These are phyloP conservation scores for Nerophis lumbriciformis DNA, from an alignment of 2,113 vertebrate species.

Conservation along the genomic window DNA sequence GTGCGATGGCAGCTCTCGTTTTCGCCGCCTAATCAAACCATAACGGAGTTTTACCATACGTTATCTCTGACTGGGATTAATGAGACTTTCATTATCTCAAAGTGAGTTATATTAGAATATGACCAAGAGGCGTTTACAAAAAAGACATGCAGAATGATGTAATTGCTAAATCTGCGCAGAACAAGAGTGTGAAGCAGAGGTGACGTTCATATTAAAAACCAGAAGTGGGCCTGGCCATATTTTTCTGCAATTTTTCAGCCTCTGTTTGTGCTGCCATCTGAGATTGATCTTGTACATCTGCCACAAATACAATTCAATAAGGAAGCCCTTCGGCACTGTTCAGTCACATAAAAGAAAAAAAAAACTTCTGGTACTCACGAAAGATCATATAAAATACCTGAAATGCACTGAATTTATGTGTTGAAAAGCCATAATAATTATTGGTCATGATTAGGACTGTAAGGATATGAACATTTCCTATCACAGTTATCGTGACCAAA, in stretches of 20 bases:
- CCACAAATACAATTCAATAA: not conserved
- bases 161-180: constrained; percentile 17
- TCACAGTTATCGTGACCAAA: too few relatives aligned
- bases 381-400: too few relatives aligned
- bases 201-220: constrained; percentile 25
- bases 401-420: too few relatives aligned
- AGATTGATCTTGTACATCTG: constrained; percentile 46
- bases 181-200: constrained; percentile 30
- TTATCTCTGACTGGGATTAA: constrained; percentile 55
- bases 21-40: constrained; percentile 50
- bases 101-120: constrained; percentile 47
- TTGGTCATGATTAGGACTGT: too few relatives aligned
- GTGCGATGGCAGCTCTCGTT: constrained; percentile 22
- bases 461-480: too few relatives aligned
- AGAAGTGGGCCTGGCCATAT: constrained; percentile 21
- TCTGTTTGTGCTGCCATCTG: constrained; percentile 28
- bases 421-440: too few relatives aligned
- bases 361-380: too few relatives aligned
- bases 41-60: constrained; percentile 48
- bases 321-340: too few relatives aligned
- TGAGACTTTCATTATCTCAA: constrained; percentile 56
- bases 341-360: too few relatives aligned
- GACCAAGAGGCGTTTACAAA: constrained; percentile 34
- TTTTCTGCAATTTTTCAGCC: constrained; percentile 39
- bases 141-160: constrained; percentile 24